Conservation (phyloP, 2,888 invertebrate genomes). For the Mongoloraphidia duomilia region DNA sequence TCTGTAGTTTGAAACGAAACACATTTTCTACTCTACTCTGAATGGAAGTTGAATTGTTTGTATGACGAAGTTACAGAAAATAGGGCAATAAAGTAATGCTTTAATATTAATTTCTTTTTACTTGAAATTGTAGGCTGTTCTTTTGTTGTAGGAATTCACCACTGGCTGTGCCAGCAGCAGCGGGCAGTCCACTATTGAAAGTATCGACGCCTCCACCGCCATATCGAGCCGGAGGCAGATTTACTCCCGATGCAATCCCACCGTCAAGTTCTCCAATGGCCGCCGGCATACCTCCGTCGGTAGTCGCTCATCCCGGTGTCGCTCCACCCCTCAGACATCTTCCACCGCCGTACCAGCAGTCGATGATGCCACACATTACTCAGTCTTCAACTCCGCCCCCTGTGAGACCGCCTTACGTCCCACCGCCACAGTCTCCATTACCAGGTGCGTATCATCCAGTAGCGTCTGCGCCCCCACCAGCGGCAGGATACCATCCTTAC, state of each 20-base stretch:
- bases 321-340: slow-evolving; percentile 24
- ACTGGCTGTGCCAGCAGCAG: slow-evolving; percentile 27
- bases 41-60: no score
- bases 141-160: slow-evolving; percentile 22
- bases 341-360: slow-evolving; percentile 21
- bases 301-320: slow-evolving; percentile 24
- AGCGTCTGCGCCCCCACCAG: slow-evolving; percentile 19
- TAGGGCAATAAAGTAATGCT: slow-evolving; percentile 12
- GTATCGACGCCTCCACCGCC: slow-evolving; percentile 26
- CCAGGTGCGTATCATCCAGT: slow-evolving; percentile 14
- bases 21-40: no score
- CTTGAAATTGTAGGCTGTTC: slow-evolving; percentile 16
- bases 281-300: slow-evolving; percentile 10
- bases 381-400: slow-evolving; percentile 26
- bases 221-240: slow-evolving; percentile 1
- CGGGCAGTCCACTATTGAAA: slow-evolving; percentile 27
- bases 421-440: slow-evolving; percentile 23
- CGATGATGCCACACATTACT: slow-evolving; percentile 21
- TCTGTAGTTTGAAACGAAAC: no score
- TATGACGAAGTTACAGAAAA: no score
- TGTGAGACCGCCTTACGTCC: no score
- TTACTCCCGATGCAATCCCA: slow-evolving; percentile 7
- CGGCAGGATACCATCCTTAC: slow-evolving; percentile 14
- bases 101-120: slow-evolving; percentile 14
- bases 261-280: slow-evolving; percentile 15